A percentile compares a stretch with the other conserved stretches of the same genome.
phyloP scores from a whole-genome alignment of 2,113 vertebrate genomes.

The Larimichthys crocea region DNA sequence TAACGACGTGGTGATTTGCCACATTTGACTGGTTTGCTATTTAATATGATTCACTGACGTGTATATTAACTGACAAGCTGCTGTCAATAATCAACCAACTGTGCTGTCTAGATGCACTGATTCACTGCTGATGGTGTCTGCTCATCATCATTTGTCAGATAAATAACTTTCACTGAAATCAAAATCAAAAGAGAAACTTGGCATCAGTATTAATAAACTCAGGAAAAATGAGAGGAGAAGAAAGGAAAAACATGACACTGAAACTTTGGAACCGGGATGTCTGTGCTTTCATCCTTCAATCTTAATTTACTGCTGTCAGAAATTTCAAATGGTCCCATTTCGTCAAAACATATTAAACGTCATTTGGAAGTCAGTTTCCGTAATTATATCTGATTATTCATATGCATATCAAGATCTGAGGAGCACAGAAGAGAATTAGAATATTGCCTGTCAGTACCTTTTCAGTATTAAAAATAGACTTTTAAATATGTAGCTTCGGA shows the following conservation, averaged over 20 bases:
- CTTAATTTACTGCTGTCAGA: conserved; percentile 71
- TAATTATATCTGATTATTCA: conserved; percentile 47
- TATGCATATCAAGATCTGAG: conserved; percentile 31
- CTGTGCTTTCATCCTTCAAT: conserved; percentile 62
- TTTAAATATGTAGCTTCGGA: neutral
- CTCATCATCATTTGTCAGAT: conserved; percentile 69
- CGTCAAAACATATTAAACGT: conserved; percentile 54
- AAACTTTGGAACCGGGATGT: conserved; percentile 54
- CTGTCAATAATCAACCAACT: conserved; percentile 64
- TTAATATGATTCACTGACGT: conserved; percentile 51
- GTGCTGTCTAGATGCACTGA: conserved; percentile 25
- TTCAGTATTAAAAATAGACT: conserved; percentile 34
- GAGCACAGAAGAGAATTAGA: conserved; percentile 33
- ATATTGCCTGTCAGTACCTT: conserved; percentile 39
- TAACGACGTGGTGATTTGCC: conserved; percentile 56
- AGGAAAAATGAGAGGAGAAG: neutral
- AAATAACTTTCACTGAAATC: conserved; percentile 58
- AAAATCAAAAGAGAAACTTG: conserved; percentile 57
- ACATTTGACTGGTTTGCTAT: conserved; percentile 60
- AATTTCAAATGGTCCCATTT: conserved; percentile 41
- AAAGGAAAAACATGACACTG: conserved; percentile 4
- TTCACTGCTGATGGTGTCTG: conserved; percentile 25
- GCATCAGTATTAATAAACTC: conserved; percentile 48
- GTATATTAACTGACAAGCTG: conserved; percentile 66
- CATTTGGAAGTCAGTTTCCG: conserved; percentile 44